Percentiles rank a stretch among this genome's conserved stretches.
Conservation (phyloP, 2,113 vertebrate species). For the Hippoglossus stenolepis region DNA sequence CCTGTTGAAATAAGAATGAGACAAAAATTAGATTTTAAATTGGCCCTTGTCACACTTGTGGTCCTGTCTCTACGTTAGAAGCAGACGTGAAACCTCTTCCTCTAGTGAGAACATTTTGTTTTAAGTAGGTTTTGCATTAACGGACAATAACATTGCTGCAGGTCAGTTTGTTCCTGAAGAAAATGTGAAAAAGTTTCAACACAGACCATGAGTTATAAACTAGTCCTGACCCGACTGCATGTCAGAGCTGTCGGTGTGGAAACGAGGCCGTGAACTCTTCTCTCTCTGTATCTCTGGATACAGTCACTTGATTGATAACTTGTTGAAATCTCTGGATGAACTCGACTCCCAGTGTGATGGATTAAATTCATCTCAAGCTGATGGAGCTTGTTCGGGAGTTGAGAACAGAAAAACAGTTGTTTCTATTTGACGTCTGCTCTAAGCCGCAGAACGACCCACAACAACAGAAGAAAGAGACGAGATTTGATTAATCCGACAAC, state of each 20-base stretch:
- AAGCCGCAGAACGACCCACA: neutral
- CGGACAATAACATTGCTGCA: neutral
- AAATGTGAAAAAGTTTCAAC: too few species aligned
- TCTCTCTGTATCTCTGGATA: too few species aligned
- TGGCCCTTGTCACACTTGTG: too few species aligned
- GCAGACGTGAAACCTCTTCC: too few species aligned
- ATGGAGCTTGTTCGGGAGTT: conserved; percentile 16
- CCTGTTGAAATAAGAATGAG: conserved; percentile 77
- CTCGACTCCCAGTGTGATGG: too few species aligned
- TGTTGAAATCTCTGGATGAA: neutral
- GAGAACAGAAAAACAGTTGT: neutral
- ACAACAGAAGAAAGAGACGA: neutral
- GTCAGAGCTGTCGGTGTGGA: conserved; percentile 1
- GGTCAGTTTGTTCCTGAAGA: neutral
- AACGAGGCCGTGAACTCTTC: conserved; percentile 2
- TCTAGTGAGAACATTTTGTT: too few species aligned
- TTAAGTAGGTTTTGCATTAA: too few species aligned
- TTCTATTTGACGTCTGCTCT: neutral
- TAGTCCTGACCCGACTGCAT: too few species aligned
- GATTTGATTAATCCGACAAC: neutral
- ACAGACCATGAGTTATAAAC: too few species aligned
- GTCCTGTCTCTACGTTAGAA: too few species aligned
- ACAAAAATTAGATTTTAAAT: too few species aligned
- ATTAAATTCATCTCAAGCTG: too few species aligned
- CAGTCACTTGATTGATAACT: neutral